Conservation (phyloP, 2,113 vertebrate genomes). For the Xenopus tropicalis region UCB_Xtro_10.0 CM004446.2:89470501-89471000, state of each 20-base stretch:
- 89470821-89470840: conserved; percentile 1
- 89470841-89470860: not conserved
- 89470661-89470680: too few species aligned
- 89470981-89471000: too few species aligned
- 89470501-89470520: conserved; percentile 63
- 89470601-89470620: conserved; percentile 43
- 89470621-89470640: too few species aligned
- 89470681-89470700: too few species aligned
- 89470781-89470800: not conserved
- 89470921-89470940: not conserved
- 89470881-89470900: not conserved
- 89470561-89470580: conserved; percentile 42
- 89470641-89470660: too few species aligned
- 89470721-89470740: too few species aligned
- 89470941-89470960: not conserved
- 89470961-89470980: too few species aligned
- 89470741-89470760: not conserved
- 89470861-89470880: conserved; percentile 9
- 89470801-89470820: not conserved
- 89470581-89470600: conserved; percentile 36
- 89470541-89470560: not conserved
- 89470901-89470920: not conserved
- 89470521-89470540: not conserved
- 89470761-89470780: not conserved
- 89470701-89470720: not conserved